phyloP scores from a whole-genome alignment of 2,888 invertebrate species.

The Amorpha juglandis region DNA sequence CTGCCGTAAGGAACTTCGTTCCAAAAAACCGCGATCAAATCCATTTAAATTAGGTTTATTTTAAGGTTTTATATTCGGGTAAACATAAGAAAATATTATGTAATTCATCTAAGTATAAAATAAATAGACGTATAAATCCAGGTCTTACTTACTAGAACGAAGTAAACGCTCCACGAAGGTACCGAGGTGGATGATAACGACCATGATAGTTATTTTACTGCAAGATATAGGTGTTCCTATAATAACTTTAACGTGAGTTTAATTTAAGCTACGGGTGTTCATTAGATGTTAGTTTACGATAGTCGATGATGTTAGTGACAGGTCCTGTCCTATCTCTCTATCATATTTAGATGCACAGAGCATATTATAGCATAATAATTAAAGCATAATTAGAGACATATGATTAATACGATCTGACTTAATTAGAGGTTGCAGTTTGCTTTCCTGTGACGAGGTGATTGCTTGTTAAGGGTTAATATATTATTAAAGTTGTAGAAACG shows the following conservation, averaged over 20 bases:
- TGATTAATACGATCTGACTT: too few species aligned
- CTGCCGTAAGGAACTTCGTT: too few species aligned
- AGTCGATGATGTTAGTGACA: slow-evolving; percentile 45
- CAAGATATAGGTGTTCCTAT: slow-evolving; percentile 60
- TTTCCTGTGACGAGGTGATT: background rate
- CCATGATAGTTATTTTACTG: slow-evolving; percentile 58
- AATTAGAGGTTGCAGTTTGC: background rate
- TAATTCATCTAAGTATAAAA: too few species aligned
- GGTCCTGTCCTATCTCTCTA: background rate
- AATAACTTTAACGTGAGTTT: slow-evolving; percentile 66
- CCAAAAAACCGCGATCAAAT: too few species aligned
- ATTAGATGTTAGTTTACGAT: slow-evolving; percentile 46
- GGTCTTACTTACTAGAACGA: slow-evolving; percentile 26
- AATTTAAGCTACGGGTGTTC: slow-evolving; percentile 58
- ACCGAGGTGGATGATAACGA: slow-evolving; percentile 56
- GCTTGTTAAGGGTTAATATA: background rate
- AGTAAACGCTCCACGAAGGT: slow-evolving; percentile 37
- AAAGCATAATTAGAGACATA: background rate
- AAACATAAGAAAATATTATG: too few species aligned
- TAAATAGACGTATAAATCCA: background rate
- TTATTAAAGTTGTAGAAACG: background rate
- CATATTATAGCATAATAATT: background rate
- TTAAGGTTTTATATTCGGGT: too few species aligned
- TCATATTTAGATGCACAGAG: background rate
- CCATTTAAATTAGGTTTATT: too few species aligned